phyloP scores from a whole-genome alignment of 2,797 vertebrate species.

The Sebastiscus tertius region DNA sequence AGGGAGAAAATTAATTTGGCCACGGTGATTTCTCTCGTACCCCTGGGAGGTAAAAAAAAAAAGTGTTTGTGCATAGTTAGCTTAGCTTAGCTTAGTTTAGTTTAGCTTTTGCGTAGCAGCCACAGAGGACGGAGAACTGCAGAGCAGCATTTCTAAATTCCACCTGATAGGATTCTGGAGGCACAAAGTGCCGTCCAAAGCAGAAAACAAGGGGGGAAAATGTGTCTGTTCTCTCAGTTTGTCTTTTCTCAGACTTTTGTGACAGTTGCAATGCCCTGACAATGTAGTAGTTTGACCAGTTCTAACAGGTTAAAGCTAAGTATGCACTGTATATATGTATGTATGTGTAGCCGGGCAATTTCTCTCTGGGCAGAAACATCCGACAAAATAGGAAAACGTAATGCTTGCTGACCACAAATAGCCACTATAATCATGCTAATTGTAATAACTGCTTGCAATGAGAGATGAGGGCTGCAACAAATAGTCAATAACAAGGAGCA shows the following conservation, averaged over 20 bases:
- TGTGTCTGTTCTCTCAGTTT: slow-evolving; percentile 26
- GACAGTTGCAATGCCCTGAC: not conserved
- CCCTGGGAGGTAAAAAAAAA: slow-evolving; percentile 24
- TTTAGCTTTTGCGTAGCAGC: slow-evolving; percentile 47
- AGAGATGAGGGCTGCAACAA: not conserved
- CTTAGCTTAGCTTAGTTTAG: slow-evolving; percentile 53
- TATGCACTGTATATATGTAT: too few relatives aligned
- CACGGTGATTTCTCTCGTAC: slow-evolving; percentile 66
- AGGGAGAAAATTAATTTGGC: slow-evolving; percentile 79
- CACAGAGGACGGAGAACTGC: slow-evolving; percentile 62
- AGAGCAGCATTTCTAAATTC: slow-evolving; percentile 67
- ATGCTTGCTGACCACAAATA: not conserved
- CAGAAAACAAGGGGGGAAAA: slow-evolving; percentile 51
- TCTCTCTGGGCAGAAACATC: not conserved
- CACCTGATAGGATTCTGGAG: slow-evolving; percentile 63
- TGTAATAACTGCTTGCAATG: not conserved
- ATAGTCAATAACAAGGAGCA: not conserved
- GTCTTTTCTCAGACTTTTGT: slow-evolving; percentile 25
- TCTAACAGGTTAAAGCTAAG: not conserved
- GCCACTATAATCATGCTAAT: not conserved
- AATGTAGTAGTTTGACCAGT: not conserved
- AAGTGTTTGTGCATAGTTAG: slow-evolving; percentile 67
- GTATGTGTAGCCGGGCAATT: not conserved
- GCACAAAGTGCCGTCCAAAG: slow-evolving; percentile 49
- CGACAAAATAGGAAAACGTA: not conserved